These are phyloP conservation scores for Manduca sexta DNA, from an alignment of 1,140 invertebrate genomes.

Conservation along the genomic window DNA sequence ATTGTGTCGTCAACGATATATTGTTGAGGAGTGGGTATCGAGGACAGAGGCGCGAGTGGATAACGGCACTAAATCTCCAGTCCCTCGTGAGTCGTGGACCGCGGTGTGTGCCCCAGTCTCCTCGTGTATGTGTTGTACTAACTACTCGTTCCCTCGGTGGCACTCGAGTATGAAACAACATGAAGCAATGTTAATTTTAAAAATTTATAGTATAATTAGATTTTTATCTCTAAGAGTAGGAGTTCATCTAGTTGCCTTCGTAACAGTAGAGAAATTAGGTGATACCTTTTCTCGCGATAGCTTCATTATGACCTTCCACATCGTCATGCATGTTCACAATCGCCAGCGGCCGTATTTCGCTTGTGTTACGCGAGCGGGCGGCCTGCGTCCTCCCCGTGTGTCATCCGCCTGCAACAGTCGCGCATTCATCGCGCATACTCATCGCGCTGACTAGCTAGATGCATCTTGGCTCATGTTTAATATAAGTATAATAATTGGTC, in stretches of 20 bases:
- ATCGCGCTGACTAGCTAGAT: conserved; percentile 50
- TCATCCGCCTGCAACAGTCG: neutral
- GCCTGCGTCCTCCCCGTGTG: neutral
- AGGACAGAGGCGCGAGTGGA: conserved; percentile 6
- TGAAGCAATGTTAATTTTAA: conserved; percentile 73
- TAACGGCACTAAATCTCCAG: conserved; percentile 56
- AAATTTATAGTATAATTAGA: conserved; percentile 67
- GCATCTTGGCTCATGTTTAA: conserved; percentile 49
- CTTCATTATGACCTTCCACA: conserved; percentile 45
- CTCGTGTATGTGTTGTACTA: neutral
- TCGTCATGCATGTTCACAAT: conserved; percentile 34
- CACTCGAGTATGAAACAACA: conserved; percentile 49
- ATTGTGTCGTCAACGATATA: conserved; percentile 29
- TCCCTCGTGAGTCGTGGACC: neutral
- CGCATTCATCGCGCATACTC: conserved; percentile 4
- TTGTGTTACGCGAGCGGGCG: conserved; percentile 18
- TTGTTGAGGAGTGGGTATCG: conserved; percentile 6
- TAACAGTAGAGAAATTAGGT: conserved; percentile 68
- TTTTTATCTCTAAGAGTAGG: conserved; percentile 71
- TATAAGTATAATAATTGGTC: conserved; percentile 48
- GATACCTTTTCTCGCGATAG: conserved; percentile 67
- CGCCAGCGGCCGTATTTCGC: conserved; percentile 54
- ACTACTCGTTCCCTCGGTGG: conserved; percentile 17
- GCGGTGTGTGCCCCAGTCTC: neutral
- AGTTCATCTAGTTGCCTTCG: conserved; percentile 72